Evolutionary conservation across 2,888 invertebrate species (phyloP).

Genomic region (Seira ritae): DNA sequence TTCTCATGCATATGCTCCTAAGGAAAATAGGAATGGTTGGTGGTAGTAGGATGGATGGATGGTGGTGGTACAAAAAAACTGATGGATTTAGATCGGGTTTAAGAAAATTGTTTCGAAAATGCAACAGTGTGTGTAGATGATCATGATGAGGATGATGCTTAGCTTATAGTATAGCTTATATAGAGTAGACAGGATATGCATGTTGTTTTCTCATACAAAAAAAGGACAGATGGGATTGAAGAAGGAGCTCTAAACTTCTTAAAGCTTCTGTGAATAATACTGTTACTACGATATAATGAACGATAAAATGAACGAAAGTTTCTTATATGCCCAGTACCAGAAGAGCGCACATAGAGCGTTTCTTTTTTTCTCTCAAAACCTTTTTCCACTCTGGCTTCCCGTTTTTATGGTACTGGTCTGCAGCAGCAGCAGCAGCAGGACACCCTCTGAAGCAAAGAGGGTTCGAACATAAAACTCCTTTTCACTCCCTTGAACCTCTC

Average conservation of each 20-base stretch:
- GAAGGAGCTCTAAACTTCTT: slow-evolving; percentile 18
- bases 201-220: slow-evolving; percentile 24
- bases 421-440: slow-evolving; percentile 3
- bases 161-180: too few relatives aligned
- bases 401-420: slow-evolving; percentile 42
- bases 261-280: not conserved
- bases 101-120: not conserved
- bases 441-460: not conserved
- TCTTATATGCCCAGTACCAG: not conserved
- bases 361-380: slow-evolving; percentile 29
- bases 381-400: slow-evolving; percentile 47
- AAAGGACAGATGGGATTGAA: slow-evolving; percentile 21
- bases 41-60: not conserved
- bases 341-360: slow-evolving; percentile 20
- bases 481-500: slow-evolving; percentile 64
- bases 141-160: too few relatives aligned
- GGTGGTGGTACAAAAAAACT: slow-evolving; percentile 6
- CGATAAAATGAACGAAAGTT: not conserved
- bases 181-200: slow-evolving; percentile 26
- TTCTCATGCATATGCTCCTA: slow-evolving; percentile 25
- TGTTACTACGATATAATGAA: slow-evolving; percentile 20
- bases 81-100: slow-evolving; percentile 21
- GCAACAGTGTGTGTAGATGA: slow-evolving; percentile 5
- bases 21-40: not conserved
- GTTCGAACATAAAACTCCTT: slow-evolving; percentile 48